These are phyloP conservation scores for Andrena chrysosceles DNA, from an alignment of 2,888 invertebrate species.

Conservation along the genomic window DNA sequence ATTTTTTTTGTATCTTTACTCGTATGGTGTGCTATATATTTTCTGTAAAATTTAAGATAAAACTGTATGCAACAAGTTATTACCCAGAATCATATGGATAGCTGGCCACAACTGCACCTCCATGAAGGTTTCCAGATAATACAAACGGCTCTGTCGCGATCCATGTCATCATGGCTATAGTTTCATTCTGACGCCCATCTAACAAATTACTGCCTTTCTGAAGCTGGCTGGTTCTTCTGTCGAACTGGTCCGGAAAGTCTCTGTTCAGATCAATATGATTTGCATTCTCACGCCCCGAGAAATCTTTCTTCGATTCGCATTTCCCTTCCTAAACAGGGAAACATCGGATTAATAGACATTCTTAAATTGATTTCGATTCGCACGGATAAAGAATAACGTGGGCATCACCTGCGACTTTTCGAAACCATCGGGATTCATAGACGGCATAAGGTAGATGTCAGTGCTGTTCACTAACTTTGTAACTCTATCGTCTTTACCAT, in stretches of 20 bases:
- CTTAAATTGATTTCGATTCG: neutral
- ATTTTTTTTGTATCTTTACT: no score
- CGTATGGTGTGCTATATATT: neutral
- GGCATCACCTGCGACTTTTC: constrained; percentile 90
- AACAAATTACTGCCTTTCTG: constrained; percentile 86
- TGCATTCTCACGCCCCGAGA: constrained; percentile 92
- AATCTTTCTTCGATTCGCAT: constrained; percentile 90
- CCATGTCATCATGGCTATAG: constrained; percentile 95
- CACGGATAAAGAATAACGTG: constrained; percentile 21
- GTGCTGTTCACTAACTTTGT: constrained; percentile 93
- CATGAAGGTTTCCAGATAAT: constrained; percentile 97
- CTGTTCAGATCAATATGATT: constrained; percentile 94
- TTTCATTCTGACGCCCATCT: constrained; percentile 93
- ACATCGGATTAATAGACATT: neutral
- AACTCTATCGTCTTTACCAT: constrained; percentile 89
- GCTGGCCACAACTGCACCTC: constrained; percentile 98
- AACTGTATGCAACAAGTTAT: constrained; percentile 81
- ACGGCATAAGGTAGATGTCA: constrained; percentile 98
- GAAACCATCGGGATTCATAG: constrained; percentile 99
- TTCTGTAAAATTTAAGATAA: neutral
- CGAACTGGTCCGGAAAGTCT: constrained; percentile 97
- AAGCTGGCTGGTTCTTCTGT: constrained; percentile 82
- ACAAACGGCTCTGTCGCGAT: constrained; percentile 95
- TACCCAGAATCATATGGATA: constrained; percentile 97
- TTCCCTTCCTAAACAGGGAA: constrained; percentile 89